These are phyloP conservation scores for Calosoma granatense DNA, from an alignment of 1,140 invertebrate genomes.

Conservation along the genomic window DNA sequence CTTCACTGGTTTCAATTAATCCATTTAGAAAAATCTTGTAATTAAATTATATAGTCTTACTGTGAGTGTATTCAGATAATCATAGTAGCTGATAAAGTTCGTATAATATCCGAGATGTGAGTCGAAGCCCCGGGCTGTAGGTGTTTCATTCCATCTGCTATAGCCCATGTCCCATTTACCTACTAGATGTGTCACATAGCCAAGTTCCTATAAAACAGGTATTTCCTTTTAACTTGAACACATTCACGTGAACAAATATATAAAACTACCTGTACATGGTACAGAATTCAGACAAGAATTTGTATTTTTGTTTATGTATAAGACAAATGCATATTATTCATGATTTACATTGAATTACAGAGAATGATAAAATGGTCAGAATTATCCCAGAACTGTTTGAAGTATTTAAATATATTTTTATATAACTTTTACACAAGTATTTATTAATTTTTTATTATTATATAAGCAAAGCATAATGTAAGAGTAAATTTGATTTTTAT, in stretches of 20 bases:
- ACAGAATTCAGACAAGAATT: not conserved
- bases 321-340: too few relatives aligned
- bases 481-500: too few relatives aligned
- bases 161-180: conserved; percentile 65
- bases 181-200: conserved; percentile 54
- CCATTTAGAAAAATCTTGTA: too few relatives aligned
- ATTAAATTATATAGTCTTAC: too few relatives aligned
- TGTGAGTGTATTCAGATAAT: conserved; percentile 41
- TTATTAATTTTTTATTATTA: too few relatives aligned
- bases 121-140: conserved; percentile 53
- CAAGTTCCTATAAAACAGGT: conserved; percentile 47
- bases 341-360: too few relatives aligned
- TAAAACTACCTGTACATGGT: not conserved
- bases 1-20: too few relatives aligned
- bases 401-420: too few relatives aligned
- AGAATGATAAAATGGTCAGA: too few relatives aligned
- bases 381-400: too few relatives aligned
- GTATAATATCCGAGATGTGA: conserved; percentile 54
- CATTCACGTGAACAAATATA: conserved; percentile 22
- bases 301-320: not conserved
- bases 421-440: too few relatives aligned
- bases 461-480: too few relatives aligned
- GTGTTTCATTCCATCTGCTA: conserved; percentile 47
- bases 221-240: conserved; percentile 34
- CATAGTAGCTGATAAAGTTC: conserved; percentile 52